phyloP scores from a whole-genome alignment of 2,888 invertebrate species.

The Drosophila melanosoma region DNA sequence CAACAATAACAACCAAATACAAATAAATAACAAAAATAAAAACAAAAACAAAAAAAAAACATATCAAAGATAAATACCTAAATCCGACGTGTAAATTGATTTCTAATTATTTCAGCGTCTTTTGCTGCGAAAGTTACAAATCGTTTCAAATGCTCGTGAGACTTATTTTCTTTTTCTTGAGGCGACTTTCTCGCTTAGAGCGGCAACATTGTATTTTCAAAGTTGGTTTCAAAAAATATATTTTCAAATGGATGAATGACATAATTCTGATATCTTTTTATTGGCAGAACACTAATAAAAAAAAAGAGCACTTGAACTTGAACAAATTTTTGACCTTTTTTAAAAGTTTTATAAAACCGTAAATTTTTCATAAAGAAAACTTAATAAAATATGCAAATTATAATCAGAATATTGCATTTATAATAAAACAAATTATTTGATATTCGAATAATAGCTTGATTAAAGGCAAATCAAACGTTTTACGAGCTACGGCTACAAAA shows the following conservation, averaged over 20 bases:
- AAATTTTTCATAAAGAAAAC: conserved; percentile 11
- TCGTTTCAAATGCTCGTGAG: conserved; percentile 30
- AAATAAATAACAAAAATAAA: conserved; percentile 14
- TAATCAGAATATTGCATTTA: conserved; percentile 34
- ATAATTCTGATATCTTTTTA: conserved; percentile 3
- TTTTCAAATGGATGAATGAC: neutral
- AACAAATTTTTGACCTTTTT: neutral
- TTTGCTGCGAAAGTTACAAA: conserved; percentile 52
- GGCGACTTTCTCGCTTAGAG: conserved; percentile 12
- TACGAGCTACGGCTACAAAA: conserved; percentile 39
- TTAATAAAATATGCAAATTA: conserved; percentile 30
- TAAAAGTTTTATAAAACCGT: neutral
- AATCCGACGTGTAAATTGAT: conserved; percentile 78
- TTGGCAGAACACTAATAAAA: conserved; percentile 13
- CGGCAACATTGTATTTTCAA: neutral
- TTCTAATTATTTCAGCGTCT: conserved; percentile 61
- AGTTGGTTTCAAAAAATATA: neutral
- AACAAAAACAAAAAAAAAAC: neutral
- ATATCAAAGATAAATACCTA: conserved; percentile 13
- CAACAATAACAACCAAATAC: conserved; percentile 4
- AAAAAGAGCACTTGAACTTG: conserved; percentile 5
- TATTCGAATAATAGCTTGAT: conserved; percentile 63
- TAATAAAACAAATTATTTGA: conserved; percentile 63
- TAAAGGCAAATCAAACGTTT: conserved; percentile 65
- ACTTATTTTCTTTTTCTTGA: conserved; percentile 1